Evolutionary conservation across 2,888 invertebrate species (phyloP), one percentile per base, ranked within the genome.

Genomic region (Protula sp.): DNA sequence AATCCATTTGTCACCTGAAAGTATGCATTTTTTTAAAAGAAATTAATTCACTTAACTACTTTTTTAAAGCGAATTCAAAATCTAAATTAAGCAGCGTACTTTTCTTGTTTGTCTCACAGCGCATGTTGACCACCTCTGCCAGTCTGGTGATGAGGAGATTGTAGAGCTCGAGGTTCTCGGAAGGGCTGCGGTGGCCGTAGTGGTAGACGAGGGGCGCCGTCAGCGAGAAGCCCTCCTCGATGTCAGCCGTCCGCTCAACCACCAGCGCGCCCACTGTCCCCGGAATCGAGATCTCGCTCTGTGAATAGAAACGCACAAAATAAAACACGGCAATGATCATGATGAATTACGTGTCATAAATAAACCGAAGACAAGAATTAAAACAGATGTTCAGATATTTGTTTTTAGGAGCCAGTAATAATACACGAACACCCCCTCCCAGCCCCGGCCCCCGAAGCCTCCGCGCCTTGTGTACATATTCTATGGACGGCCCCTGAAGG

Each of bases 141-240:
- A 98, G 83, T 70, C 92, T 86, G 0, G 89, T 87, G 2, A 92
- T 88, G 2, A 94, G 85, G 14, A 89, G 85, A 74, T 91, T 91
- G 80, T 91, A 97, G 0, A 97, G 84, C 3, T 90, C 87, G 3
- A 88, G 81, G 80, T 99, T 99, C 0, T 85, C 85, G 5, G 83
- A 82, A 0, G 93, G 91, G 0, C 85, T 78, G 69, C 87, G 90
- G 79, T 94, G 90, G 0, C 99, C 99, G 80, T 89, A 95, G 82
- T 97, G 94, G 78, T 91, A 97, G 0, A 94, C 91, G 1, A 95
- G 81, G 0, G 97, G 97, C 0, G 94, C 93, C 69, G 91, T 91
- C 76, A 92, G 91, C 53, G 92, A 90, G 78, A 95, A 98, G 0
- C 95, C 95, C 74, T 97, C 97, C 72, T 95, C 94, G 30, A 95